Conservation (phyloP, 2,797 vertebrate species). For the Poeciliopsis gracilis region DNA sequence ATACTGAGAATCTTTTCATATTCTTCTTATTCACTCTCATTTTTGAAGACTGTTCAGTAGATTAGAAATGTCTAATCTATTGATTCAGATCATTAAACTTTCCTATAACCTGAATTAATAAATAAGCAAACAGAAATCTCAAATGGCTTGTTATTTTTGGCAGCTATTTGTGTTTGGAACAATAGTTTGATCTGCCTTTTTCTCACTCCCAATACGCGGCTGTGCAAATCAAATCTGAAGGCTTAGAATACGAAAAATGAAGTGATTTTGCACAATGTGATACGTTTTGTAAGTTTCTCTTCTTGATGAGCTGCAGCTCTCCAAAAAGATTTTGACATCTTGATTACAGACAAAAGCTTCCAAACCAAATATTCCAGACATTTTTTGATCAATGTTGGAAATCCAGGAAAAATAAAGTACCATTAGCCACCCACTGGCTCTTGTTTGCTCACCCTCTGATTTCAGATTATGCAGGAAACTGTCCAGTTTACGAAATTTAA, state of each 20-base stretch:
- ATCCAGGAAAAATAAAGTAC: neutral
- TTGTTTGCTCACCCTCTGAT: conserved; percentile 2
- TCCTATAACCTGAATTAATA: neutral
- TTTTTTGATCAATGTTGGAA: neutral
- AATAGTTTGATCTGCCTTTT: neutral
- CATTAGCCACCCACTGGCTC: conserved; percentile 1
- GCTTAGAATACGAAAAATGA: neutral
- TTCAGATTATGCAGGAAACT: neutral
- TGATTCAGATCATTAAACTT: neutral
- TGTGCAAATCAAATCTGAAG: neutral
- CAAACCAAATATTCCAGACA: conserved; percentile 11
- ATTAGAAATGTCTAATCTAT: neutral
- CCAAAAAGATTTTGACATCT: neutral
- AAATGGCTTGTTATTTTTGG: neutral
- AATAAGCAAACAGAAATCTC: neutral
- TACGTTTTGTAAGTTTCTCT: too few species aligned
- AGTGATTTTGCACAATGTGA: neutral
- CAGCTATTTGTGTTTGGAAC: neutral
- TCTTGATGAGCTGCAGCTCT: neutral
- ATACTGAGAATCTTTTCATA: neutral
- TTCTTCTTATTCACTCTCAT: neutral
- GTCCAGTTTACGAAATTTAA: neutral
- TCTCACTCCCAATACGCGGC: neutral
- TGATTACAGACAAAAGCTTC: neutral
- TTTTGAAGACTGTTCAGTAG: neutral